Base-by-base conservation (phyloP, 92 coral and sea anemone genomes). In the Isaurus tuberculatus region DNA sequence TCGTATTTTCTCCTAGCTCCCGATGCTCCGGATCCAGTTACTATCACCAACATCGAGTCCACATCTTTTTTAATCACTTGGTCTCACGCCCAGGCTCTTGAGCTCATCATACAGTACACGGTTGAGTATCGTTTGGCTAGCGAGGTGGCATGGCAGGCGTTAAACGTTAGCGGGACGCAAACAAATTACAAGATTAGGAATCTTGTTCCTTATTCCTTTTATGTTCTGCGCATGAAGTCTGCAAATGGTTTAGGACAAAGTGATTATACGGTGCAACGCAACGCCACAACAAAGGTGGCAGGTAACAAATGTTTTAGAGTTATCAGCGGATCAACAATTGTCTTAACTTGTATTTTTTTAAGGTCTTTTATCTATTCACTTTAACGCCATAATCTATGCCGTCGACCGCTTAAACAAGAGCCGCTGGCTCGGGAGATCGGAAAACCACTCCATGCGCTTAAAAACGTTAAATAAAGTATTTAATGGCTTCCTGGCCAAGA, bases 241-340 rank as follows among this genome's bases (percentile, higher is more conserved):
- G 83, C 46, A 16, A 96, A 96, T 90, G 98, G 91, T 71, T 91
- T 96, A 85, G 99, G 99, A 22, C 81, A 82, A 58, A 92, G 98
- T 80, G 63, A 23, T 5, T 75, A 73, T 79, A 82, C 98, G 70
- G 68, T 44, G 67, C 37, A 51, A 58, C 65, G 70, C 74, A 94
- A 94, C 77, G 86, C 80, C 28, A 91, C 91, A 49, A 94, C 99
- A 27, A 42, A 84, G 77, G 85, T 87, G 28, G 88, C 88, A 75
- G 90, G 96, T 92, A 69, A 81, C 67, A 31, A 49, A 4, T 25
- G 30, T 23, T n/a, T n/a, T n/a, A n/a, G n/a, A n/a, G n/a, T n/a
- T n/a, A n/a, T n/a, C n/a, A n/a, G n/a, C n/a, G n/a, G n/a, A n/a
- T n/a, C n/a, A n/a, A n/a, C n/a, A n/a, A n/a, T n/a, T n/a, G n/a